Evolutionary conservation across 1,140 invertebrate genomes (phyloP).

Genomic region (Drosophila repleta): DNA sequence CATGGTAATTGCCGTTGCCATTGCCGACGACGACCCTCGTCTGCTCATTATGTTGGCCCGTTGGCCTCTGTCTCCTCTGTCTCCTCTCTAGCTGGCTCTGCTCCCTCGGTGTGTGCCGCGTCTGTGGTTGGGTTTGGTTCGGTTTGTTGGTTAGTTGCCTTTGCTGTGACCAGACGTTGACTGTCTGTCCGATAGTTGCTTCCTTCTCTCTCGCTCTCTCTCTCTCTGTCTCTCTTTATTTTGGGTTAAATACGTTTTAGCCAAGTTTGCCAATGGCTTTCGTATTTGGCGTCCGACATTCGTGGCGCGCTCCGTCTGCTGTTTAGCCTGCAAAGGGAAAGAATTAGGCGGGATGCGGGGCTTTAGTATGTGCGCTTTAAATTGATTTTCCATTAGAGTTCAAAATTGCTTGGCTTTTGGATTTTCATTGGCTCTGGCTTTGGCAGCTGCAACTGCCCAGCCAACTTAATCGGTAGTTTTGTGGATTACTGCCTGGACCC

Average conservation of each 20-base stretch:
- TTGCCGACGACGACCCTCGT: slow-evolving; percentile 53
- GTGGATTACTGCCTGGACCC: slow-evolving; percentile 49
- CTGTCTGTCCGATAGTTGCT: slow-evolving; percentile 1
- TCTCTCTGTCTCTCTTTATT: slow-evolving; percentile 14
- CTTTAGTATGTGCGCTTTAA: slow-evolving; percentile 60
- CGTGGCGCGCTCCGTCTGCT: slow-evolving; percentile 44
- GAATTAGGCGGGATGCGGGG: neutral
- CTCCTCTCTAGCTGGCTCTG: neutral
- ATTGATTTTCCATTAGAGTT: slow-evolving; percentile 82
- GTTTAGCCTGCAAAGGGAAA: slow-evolving; percentile 55
- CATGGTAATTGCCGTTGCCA: slow-evolving; percentile 73
- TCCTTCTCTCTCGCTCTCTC: slow-evolving; percentile 23
- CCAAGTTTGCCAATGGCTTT: slow-evolving; percentile 80
- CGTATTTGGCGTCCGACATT: slow-evolving; percentile 73
- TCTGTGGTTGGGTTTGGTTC: slow-evolving; percentile 21
- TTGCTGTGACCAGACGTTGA: slow-evolving; percentile 7
- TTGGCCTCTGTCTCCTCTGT: slow-evolving; percentile 4
- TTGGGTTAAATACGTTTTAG: slow-evolving; percentile 75
- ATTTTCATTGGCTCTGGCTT: slow-evolving; percentile 80
- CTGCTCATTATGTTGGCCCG: slow-evolving; percentile 51
- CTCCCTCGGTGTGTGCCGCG: neutral
- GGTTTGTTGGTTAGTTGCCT: slow-evolving; percentile 34
- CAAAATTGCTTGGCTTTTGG: slow-evolving; percentile 74
- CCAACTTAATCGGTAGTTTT: slow-evolving; percentile 74
- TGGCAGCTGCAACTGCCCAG: slow-evolving; percentile 58